Percentiles rank a stretch among this genome's conserved stretches.
Conservation (phyloP, 2,888 invertebrate species). For the Macrostomum cliftonense region DNA sequence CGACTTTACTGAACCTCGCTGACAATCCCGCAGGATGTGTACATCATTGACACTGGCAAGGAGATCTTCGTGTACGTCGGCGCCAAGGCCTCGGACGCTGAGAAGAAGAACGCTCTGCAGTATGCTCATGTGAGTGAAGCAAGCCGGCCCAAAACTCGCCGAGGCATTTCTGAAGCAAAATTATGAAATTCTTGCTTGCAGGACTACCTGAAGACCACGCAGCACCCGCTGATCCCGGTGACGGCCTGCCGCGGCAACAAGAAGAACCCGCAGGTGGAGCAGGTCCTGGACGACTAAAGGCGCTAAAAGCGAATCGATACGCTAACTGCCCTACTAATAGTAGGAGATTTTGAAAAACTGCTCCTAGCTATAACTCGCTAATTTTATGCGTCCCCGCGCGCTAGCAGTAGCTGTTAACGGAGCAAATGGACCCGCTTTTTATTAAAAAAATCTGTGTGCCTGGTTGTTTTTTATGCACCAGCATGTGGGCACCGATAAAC, state of each 20-base stretch:
- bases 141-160: background rate
- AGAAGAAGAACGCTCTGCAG: conserved; percentile 29
- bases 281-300: conserved; percentile 1
- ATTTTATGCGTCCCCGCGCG: no score
- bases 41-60: conserved; percentile 27
- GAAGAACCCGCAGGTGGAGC: conserved; percentile 4
- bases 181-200: background rate
- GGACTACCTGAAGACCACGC: conserved; percentile 5
- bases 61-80: conserved; percentile 31
- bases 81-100: conserved; percentile 20
- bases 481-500: no score
- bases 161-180: background rate
- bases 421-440: no score
- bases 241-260: conserved; percentile 6
- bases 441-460: no score
- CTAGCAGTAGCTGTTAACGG: no score
- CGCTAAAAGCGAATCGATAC: no score
- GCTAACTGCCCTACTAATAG: background rate
- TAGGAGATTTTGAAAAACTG: no score
- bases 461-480: no score
- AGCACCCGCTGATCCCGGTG: conserved; percentile 7
- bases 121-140: conserved; percentile 30
- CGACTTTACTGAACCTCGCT: no score
- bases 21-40: conserved; percentile 32
- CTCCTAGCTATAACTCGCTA: no score